phyloP scores from a whole-genome alignment of 92 coral and sea anemone genomes.

The Paragorgia papillata region DNA sequence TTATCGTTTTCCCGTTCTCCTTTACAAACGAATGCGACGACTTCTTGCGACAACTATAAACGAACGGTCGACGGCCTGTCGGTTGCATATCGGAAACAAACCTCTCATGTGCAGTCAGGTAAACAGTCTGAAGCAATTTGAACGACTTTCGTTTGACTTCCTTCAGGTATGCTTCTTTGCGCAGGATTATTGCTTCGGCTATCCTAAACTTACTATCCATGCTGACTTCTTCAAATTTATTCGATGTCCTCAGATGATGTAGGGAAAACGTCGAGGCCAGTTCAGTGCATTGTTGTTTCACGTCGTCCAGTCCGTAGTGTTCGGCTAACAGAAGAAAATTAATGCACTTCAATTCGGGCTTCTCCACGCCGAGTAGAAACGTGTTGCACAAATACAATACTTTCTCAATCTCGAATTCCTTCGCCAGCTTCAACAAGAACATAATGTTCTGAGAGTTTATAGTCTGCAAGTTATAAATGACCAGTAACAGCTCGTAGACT shows the following conservation, averaged over 20 bases:
- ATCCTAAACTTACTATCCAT: conserved; percentile 30
- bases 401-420: conserved; percentile 40
- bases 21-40: conserved; percentile 17
- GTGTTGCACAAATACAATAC: conserved; percentile 39
- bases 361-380: conserved; percentile 30
- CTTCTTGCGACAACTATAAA: conserved; percentile 41
- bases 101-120: conserved; percentile 37
- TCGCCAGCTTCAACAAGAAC: conserved; percentile 34
- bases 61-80: conserved; percentile 32
- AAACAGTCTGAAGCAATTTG: conserved; percentile 31
- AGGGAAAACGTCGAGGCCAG: conserved; percentile 24
- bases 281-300: conserved; percentile 37
- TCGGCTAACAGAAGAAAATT: conserved; percentile 42
- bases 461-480: conserved; percentile 32
- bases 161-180: conserved; percentile 8
- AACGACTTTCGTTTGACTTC: conserved; percentile 27
- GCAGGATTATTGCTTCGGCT: conserved; percentile 13
- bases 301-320: conserved; percentile 37
- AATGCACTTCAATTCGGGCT: conserved; percentile 41
- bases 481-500: conserved; percentile 36
- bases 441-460: conserved; percentile 37
- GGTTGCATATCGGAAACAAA: conserved; percentile 38
- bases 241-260: conserved; percentile 22
- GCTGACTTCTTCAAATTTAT: conserved; percentile 21
- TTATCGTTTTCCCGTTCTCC: conserved; percentile 23